These are phyloP conservation scores for Philopedon plagiatum DNA, from an alignment of 2,888 invertebrate species.

Conservation along the genomic window DNA sequence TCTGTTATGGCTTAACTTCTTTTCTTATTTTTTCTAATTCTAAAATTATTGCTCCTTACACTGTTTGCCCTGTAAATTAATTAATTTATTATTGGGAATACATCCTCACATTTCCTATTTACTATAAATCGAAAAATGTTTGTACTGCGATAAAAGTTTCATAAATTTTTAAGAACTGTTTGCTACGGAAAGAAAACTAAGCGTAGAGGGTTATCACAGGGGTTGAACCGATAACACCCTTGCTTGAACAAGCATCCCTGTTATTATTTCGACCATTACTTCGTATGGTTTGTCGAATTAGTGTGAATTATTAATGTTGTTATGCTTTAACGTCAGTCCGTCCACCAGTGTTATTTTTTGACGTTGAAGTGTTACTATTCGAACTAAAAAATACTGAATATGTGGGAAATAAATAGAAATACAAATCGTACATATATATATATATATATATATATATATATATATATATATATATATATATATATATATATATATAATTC, in stretches of 20 bases:
- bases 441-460: too few species aligned
- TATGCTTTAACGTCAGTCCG: slow-evolving; percentile 2
- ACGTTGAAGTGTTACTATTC: too few species aligned
- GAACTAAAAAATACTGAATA: too few species aligned
- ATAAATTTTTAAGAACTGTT: slow-evolving; percentile 2
- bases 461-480: not conserved
- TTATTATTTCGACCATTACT: slow-evolving; percentile 12
- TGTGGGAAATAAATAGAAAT: too few species aligned
- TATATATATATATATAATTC: not conserved
- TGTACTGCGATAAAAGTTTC: not conserved
- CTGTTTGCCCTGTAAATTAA: too few species aligned
- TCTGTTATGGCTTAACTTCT: too few species aligned
- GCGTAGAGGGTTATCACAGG: slow-evolving; percentile 8
- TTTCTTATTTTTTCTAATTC: too few species aligned
- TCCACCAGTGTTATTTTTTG: not conserved
- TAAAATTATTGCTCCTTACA: too few species aligned
- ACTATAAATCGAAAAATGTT: too few species aligned
- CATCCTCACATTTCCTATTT: too few species aligned
- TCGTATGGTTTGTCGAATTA: slow-evolving; percentile 31
- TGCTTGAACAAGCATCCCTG: slow-evolving; percentile 10
- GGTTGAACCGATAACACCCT: slow-evolving; percentile 30
- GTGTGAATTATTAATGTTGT: slow-evolving; percentile 29
- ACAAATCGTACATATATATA: too few species aligned
- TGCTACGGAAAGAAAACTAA: slow-evolving; percentile 8
- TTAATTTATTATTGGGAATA: too few species aligned